A percentile compares a stretch with the other conserved stretches of the same genome.
phyloP scores from a whole-genome alignment of 2,113 vertebrate species.

The Cyphomyrus plagiostoma region DNA sequence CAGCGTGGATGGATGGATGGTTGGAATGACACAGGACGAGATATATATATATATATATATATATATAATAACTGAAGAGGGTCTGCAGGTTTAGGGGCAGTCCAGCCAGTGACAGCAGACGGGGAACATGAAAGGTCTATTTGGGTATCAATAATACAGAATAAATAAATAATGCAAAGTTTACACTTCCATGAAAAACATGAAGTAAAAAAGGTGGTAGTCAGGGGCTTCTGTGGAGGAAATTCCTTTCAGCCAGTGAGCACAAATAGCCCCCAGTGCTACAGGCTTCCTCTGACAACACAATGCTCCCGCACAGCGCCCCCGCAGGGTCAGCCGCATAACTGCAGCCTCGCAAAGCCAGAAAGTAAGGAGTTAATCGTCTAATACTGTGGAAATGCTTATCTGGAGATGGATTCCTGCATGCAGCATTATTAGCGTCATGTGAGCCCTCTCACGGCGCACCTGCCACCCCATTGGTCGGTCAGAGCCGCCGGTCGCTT shows the following conservation, averaged over 20 bases:
- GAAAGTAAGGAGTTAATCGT: not conserved
- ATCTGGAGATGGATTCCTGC: not conserved
- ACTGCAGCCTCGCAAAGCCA: not conserved
- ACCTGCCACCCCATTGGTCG: not conserved
- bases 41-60: not conserved
- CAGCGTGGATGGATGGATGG: not conserved
- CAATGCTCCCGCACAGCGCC: not conserved
- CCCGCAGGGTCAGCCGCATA: not conserved
- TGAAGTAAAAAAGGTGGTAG: not conserved
- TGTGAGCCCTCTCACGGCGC: not conserved
- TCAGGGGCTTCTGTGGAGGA: not conserved
- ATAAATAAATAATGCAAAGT: conserved; percentile 15
- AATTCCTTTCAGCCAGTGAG: not conserved
- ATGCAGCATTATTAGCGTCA: not conserved
- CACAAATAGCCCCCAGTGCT: not conserved
- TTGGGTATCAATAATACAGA: conserved; percentile 4
- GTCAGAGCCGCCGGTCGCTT: not conserved
- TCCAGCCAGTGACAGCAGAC: not conserved
- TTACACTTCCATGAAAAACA: not conserved
- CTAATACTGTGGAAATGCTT: not conserved
- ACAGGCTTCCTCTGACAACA: not conserved
- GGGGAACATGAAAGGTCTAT: not conserved
- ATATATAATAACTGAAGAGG: not conserved
- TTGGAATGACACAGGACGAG: not conserved
- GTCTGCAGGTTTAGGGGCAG: not conserved